These are phyloP conservation scores for Chaenocephalus aceratus DNA, from an alignment of 2,113 vertebrate species.

Conservation along the genomic window DNA sequence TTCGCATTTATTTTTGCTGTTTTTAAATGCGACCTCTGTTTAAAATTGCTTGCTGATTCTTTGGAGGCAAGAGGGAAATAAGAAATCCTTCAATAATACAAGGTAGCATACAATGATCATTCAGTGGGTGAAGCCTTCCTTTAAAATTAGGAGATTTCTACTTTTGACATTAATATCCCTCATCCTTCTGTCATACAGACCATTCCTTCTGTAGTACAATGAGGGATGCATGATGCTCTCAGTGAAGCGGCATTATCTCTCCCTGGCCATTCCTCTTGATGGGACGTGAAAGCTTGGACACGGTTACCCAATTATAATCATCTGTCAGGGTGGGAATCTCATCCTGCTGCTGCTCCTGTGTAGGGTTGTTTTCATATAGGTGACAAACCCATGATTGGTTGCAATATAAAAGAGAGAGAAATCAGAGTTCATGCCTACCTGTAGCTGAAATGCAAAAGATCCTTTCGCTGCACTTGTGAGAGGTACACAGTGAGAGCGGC, in stretches of 20 bases:
- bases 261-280: constrained; percentile 47
- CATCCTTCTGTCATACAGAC: neutral
- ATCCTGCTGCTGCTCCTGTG: constrained; percentile 11
- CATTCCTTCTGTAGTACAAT: neutral
- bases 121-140: no score
- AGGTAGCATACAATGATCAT: no score
- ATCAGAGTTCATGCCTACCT: neutral
- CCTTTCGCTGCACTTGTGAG: neutral
- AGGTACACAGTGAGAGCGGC: neutral
- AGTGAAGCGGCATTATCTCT: constrained; percentile 47
- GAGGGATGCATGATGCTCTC: neutral
- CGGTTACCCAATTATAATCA: constrained; percentile 65
- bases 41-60: no score
- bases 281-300: constrained; percentile 63
- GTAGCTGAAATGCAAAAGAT: neutral
- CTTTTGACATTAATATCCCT: no score
- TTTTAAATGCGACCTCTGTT: no score
- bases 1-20: no score
- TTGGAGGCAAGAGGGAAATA: no score
- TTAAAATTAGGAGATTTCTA: neutral
- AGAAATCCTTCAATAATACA: no score
- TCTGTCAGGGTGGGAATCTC: constrained; percentile 48
- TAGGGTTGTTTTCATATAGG: constrained; percentile 17
- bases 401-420: neutral
- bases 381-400: constrained; percentile 43